phyloP scores from a whole-genome alignment of 1,140 invertebrate genomes.

The Mercenaria mercenaria region DNA sequence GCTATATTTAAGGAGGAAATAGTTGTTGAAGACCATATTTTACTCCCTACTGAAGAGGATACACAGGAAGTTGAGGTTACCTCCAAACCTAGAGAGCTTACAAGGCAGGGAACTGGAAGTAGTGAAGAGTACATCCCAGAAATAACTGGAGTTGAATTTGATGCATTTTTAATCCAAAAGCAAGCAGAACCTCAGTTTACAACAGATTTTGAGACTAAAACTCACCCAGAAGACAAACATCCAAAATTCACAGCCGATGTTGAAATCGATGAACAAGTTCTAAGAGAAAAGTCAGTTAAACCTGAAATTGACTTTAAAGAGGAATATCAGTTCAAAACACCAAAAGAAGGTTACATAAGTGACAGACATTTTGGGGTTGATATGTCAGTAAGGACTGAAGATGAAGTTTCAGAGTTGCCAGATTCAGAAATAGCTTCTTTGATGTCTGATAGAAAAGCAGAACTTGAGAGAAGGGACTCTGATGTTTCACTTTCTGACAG shows the following conservation, averaged over 20 bases:
- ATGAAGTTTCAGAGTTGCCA: slow-evolving; percentile 63
- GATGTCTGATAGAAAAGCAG: slow-evolving; percentile 55
- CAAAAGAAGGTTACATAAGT: slow-evolving; percentile 24
- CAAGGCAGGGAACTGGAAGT: slow-evolving; percentile 10
- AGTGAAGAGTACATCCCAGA: slow-evolving; percentile 63
- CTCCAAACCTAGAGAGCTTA: slow-evolving; percentile 44
- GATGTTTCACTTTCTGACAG: slow-evolving; percentile 48
- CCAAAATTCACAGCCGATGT: slow-evolving; percentile 25
- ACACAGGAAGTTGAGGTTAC: not conserved
- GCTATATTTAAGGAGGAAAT: slow-evolving; percentile 72
- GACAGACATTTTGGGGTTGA: slow-evolving; percentile 46
- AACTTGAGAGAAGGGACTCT: slow-evolving; percentile 37
- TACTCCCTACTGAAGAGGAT: slow-evolving; percentile 40
- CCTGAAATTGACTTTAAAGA: slow-evolving; percentile 57
- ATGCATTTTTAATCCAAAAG: slow-evolving; percentile 14
- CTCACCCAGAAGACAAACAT: not conserved
- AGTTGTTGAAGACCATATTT: slow-evolving; percentile 57
- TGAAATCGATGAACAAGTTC: slow-evolving; percentile 44
- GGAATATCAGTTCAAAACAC: slow-evolving; percentile 47
- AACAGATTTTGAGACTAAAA: slow-evolving; percentile 35
- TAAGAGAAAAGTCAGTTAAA: slow-evolving; percentile 45
- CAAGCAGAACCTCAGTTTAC: slow-evolving; percentile 8
- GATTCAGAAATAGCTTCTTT: slow-evolving; percentile 65
- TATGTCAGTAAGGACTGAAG: slow-evolving; percentile 63
- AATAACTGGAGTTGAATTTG: slow-evolving; percentile 56